Conservation (phyloP, 1,140 invertebrate species). For the Drosophila pruinosa region DNA sequence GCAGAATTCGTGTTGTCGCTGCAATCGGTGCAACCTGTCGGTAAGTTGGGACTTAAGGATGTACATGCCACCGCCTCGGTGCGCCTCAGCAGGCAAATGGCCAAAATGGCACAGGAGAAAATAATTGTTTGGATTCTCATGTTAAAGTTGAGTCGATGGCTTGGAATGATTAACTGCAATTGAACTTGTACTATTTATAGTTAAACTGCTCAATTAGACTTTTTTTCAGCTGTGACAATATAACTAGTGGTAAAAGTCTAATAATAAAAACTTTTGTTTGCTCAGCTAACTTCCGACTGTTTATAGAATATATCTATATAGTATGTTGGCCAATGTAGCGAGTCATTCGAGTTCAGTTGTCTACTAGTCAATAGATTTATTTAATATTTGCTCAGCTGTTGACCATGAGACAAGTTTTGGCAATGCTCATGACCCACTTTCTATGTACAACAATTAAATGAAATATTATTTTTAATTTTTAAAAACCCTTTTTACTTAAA, state of each 20-base stretch:
- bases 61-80: neutral
- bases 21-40: conserved; percentile 1
- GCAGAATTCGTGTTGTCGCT: neutral
- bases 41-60: neutral
- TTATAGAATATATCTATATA: no score
- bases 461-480: neutral
- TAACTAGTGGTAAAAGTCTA: neutral
- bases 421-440: neutral
- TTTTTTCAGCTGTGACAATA: conserved; percentile 2
- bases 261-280: neutral
- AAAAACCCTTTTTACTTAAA: no score
- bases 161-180: neutral
- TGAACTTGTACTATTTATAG: conserved; percentile 1
- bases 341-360: neutral
- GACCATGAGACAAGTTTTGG: neutral
- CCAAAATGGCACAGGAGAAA: neutral
- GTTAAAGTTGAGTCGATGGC: neutral
- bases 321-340: neutral
- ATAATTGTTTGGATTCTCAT: conserved; percentile 8
- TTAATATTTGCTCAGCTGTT: neutral
- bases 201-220: neutral
- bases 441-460: neutral
- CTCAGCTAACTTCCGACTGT: neutral
- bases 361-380: neutral
- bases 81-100: neutral